Evolutionary conservation across 2,113 vertebrate species (phyloP), one percentile per base, ranked within the genome.

Genomic region (Psittacula cyanocephala): DNA sequence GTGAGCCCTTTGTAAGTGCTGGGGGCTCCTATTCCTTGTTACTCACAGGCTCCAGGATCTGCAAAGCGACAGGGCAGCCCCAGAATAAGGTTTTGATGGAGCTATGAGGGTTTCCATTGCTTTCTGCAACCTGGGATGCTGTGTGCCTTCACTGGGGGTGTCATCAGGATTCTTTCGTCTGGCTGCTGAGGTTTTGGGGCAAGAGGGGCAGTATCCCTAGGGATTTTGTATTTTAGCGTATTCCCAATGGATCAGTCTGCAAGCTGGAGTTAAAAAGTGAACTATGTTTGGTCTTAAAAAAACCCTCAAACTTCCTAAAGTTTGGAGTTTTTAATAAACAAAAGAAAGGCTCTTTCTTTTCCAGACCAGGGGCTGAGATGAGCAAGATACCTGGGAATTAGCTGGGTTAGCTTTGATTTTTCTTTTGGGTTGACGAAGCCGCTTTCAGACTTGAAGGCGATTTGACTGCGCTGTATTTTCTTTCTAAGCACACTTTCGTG

Each of bases 401-500:
- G 18, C 35, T 49, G n/a, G 70, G 33, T 81, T 33, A 79, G 31
- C 49, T 89, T 91, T 81, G 80, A 75, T 41, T 35, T 81, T 24
- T 49, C 13, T 35, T 72, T 35, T 31, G 47, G 43, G 53, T 74
- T 95, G 83, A 57, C 77, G 94, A 92, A 90, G 33, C 83, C 46
- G 70, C 86, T 92, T 86, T 95, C 55, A 75, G 47, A 43, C 70
- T 78, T 39, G 44, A 79, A 91, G 86, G 62, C 20, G 7, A 70
- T 59, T 77, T 92, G 77, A 20, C 74, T 47, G 39, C 67, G 80
- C 91, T 63, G 77, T 43, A 9, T 85, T 92, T 91, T 77, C 53
- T 82, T 89, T 91, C 84, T 69, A 87, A 92, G 86, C 91, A 72
- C 63, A 64, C 67, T 96, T 91, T 88, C 59, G 31, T 25, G 46